phyloP scores from a whole-genome alignment of 1,140 invertebrate genomes.

The Dysdera silvatica region DNA sequence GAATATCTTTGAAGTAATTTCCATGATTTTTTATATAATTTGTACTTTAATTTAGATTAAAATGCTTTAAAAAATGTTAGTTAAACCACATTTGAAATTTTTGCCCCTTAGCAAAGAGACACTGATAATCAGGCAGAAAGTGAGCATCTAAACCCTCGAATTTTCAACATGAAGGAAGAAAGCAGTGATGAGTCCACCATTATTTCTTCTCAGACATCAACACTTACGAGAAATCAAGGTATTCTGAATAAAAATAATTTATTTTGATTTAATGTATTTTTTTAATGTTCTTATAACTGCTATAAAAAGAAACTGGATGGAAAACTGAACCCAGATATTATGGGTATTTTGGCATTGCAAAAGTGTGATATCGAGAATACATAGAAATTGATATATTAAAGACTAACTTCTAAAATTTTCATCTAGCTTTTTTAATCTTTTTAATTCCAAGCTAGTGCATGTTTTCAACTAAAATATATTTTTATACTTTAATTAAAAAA shows the following conservation, averaged over 20 bases:
- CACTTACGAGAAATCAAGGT: slow-evolving; percentile 79
- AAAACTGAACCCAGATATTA: no score
- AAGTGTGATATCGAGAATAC: no score
- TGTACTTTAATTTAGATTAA: neutral
- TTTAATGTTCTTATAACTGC: no score
- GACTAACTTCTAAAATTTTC: no score
- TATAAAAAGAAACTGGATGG: no score
- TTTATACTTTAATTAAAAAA: neutral
- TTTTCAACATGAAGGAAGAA: slow-evolving; percentile 57
- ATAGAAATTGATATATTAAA: no score
- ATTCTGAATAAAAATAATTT: no score
- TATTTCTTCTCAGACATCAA: slow-evolving; percentile 91
- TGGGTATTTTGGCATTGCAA: no score
- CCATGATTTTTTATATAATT: neutral
- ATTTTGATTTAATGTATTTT: no score
- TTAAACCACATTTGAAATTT: neutral
- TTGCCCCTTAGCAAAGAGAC: slow-evolving; percentile 10
- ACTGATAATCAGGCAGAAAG: slow-evolving; percentile 40
- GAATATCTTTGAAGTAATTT: no score
- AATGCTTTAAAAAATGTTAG: neutral
- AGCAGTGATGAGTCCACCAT: slow-evolving; percentile 94
- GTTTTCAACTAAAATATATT: neutral
- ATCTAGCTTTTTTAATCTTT: no score
- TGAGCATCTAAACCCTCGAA: slow-evolving; percentile 16
- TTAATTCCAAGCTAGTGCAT: no score